These are phyloP conservation scores for Marmota flaviventris DNA, from an alignment of 2,113 vertebrate species.

Conservation along the genomic window DNA sequence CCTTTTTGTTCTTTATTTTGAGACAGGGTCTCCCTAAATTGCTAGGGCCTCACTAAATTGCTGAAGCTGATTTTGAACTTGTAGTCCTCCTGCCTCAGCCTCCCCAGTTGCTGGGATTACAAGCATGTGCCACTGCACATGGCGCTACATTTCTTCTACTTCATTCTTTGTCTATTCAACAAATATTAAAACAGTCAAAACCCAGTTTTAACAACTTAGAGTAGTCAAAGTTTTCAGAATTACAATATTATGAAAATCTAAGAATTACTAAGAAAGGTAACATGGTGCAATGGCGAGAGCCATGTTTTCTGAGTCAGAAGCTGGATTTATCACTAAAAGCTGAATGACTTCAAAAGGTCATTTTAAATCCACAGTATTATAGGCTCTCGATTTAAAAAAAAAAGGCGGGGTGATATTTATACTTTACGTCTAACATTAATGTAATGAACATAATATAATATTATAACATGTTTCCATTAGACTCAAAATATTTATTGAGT, in stretches of 20 bases:
- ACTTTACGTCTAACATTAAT: neutral
- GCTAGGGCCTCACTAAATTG: too few species aligned
- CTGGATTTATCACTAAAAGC: slow-evolving; percentile 4
- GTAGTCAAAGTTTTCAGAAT: neutral
- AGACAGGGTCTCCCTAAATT: too few species aligned
- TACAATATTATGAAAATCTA: neutral
- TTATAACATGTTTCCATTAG: neutral
- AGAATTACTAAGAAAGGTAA: neutral
- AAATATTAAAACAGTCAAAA: neutral
- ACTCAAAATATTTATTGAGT: neutral
- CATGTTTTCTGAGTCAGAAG: slow-evolving; percentile 40
- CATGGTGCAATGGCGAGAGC: neutral
- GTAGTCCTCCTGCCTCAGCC: too few species aligned
- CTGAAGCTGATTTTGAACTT: too few species aligned
- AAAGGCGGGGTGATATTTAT: neutral
- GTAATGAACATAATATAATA: neutral
- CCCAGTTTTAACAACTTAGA: neutral
- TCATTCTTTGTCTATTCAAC: neutral
- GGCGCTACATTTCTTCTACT: neutral
- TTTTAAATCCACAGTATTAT: neutral
- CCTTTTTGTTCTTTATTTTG: too few species aligned
- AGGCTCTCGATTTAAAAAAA: slow-evolving; percentile 7
- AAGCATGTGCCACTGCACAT: too few species aligned
- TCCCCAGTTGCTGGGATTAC: too few species aligned
- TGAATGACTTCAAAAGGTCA: neutral